Evolutionary conservation across 2,797 vertebrate genomes (phyloP), one percentile per base, ranked within the genome.

Genomic region (Uromys caudimaculatus): DNA sequence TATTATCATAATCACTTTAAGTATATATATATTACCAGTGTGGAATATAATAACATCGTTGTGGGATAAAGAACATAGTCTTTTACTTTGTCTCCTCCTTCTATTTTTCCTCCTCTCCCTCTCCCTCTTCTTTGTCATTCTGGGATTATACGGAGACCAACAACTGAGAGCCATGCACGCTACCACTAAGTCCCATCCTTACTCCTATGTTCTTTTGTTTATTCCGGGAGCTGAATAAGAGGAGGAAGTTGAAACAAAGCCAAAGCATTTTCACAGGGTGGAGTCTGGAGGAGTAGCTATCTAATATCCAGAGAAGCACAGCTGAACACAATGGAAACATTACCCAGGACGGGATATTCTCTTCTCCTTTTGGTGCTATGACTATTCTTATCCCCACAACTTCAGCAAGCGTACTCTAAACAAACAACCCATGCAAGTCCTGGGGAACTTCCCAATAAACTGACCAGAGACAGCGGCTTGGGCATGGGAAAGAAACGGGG

Each of bases 251-350:
- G 3, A 90, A 92, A 17, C 91, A 24, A 81, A 89, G 29, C 23
- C 41, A 12, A 29, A 38, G 2, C 6, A 0, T 56, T 94, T 81
- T 4, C 29, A 35, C 19, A 35, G 16, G 3, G 41, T 21, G 4
- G 8, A 23, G 14, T 35, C n/a, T 54, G 7, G 11, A 67, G 58
- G 7, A 19, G 13, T 60, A 87, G 5, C 1, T 38, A 6, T 3
- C 56, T 58, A 6, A 32, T 23, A 41, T 6, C 5, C 4, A 77
- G 60, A 93, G 11, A 50, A 58, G 35, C 71, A 56, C 0, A 71
- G 19, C 10, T 2, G 3, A 44, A 27, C 7, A 21, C 0, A 32
- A 3, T 38, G 6, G 2, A 13, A n/a, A 21, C 24, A 44, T 38
- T 44, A 50, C 0, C 14, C 9, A n/a, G 0, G 47, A 14, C 19